Base-by-base conservation (phyloP, 2,888 invertebrate species). In the Stenurella melanura region DNA sequence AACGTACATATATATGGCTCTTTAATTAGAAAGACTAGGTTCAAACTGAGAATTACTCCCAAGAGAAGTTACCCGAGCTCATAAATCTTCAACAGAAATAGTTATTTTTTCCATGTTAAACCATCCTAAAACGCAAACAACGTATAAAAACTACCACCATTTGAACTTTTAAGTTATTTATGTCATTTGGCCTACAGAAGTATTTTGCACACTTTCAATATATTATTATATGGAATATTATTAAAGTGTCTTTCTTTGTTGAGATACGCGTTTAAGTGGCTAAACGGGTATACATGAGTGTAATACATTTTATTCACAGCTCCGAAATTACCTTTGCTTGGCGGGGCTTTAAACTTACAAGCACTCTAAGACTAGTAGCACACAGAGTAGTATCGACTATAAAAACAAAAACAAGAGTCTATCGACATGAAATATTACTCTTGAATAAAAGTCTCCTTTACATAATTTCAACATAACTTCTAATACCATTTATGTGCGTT, bases 321-420 rank as follows among this genome's bases (percentile, higher is more conserved):
- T 57, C 57, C 21, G 30, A 11, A 68, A 57, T 68, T 68, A 68
- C 50, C 30, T 56, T n/a, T 42, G 18, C 34, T 34, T 64, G 64
- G 18, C 34, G 19, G 10, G 4, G 5, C 64, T 61, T 30, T 30
- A 61, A 61, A n/a, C 61, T 61, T 61, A 15, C 30, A 61, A 30
- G 19, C 30, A 61, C 61, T 26, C 15, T 7, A 60, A n/a, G 26
- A 61, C 26, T 21, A 61, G 61, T 30, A n/a, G 30, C 30, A n/a
- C 7, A 26, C 10, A 19, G 21, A 19, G 58, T 21, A 58, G 19
- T 58, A 21, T 21, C 19, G 19, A 15, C 21, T 21, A 21, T 58
- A 21, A 34, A 34, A 34, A 34, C 9, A 11, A 21, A 58, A 58
- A 42, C 11, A 42, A 42, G 15, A 42, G 15, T 42, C 38, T 11